Conservation (phyloP, 2,113 vertebrate genomes). For the Pomatostomus ruficeps region DNA sequence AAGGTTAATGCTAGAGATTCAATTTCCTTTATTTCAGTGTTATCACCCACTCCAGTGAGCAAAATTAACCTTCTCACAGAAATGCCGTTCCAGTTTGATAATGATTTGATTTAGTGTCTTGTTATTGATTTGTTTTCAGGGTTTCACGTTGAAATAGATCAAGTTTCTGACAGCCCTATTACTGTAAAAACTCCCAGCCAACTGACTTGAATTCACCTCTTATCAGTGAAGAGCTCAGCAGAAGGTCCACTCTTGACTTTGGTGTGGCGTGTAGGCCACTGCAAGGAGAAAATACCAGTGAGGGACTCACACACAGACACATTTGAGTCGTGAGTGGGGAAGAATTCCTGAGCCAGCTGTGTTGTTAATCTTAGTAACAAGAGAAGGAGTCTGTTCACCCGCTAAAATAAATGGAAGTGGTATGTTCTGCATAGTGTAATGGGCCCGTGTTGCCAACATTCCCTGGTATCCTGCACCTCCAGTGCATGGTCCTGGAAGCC, state of each 20-base stretch:
- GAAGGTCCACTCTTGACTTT: background rate
- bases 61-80: conserved; percentile 62
- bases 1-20: conserved; percentile 37
- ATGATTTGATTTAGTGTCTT: conserved; percentile 67
- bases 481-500: background rate
- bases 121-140: conserved; percentile 67
- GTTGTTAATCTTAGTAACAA: background rate
- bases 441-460: background rate
- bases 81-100: conserved; percentile 46
- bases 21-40: conserved; percentile 42
- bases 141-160: conserved; percentile 65
- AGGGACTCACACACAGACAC: background rate
- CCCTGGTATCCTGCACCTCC: background rate
- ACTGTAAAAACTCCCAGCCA: conserved; percentile 43
- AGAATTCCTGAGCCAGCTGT: background rate
- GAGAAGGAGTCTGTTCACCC: background rate
- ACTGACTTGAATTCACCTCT: conserved; percentile 6
- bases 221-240: conserved; percentile 10
- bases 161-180: conserved; percentile 68
- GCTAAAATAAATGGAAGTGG: background rate
- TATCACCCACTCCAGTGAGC: conserved; percentile 49
- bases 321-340: background rate
- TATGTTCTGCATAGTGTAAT: background rate
- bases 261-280: background rate
- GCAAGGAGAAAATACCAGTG: background rate